Percentiles rank a stretch among this genome's conserved stretches.
These are phyloP conservation scores for Muscicapa comitata DNA, from an alignment of 2,797 vertebrate species.

Conservation along the genomic window DNA sequence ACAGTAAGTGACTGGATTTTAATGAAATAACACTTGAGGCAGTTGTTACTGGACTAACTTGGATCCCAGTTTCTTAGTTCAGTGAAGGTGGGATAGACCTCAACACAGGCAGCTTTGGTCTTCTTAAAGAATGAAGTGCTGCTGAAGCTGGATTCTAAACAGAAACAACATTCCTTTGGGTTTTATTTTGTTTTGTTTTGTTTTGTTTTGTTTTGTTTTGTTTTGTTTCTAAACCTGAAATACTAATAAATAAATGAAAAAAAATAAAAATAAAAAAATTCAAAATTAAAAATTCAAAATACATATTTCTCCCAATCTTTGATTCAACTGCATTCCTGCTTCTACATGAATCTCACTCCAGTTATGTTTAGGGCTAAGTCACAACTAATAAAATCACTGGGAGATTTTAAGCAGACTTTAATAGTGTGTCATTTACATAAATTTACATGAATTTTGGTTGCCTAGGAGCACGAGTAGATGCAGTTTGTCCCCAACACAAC, in stretches of 20 bases:
- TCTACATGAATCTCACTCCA: background rate
- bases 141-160: background rate
- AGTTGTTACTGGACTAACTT: background rate
- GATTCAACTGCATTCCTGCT: background rate
- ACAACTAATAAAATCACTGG: background rate
- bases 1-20: background rate
- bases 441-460: background rate
- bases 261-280: background rate
- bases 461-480: background rate
- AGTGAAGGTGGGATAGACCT: background rate
- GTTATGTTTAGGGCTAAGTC: background rate
- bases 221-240: background rate
- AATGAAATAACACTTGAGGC: background rate
- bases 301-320: background rate
- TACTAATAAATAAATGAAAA: background rate
- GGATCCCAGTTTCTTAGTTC: background rate
- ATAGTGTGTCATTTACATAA: background rate
- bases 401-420: background rate
- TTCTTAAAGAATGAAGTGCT: background rate
- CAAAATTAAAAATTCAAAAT: background rate
- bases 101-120: rapidly evolving
- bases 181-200: no score
- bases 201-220: no score
- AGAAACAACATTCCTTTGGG: background rate
- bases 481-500: background rate